These are phyloP conservation scores for Hetaerina americana DNA, from an alignment of 1,140 invertebrate genomes.

Conservation along the genomic window DNA sequence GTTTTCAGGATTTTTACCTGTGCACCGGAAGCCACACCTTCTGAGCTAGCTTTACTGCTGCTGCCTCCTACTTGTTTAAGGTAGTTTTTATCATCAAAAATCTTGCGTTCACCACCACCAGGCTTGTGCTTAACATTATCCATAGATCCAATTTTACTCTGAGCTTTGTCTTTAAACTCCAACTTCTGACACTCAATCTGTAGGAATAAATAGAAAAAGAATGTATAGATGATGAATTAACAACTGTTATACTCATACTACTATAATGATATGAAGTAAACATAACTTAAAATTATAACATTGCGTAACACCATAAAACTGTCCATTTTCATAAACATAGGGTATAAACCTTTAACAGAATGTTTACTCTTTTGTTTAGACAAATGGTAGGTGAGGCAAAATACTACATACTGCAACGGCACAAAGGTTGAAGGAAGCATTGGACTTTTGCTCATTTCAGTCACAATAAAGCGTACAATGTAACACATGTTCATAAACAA, in stretches of 20 bases:
- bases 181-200: constrained; percentile 81
- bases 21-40: constrained; percentile 37
- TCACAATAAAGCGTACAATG: too few species aligned
- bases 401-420: too few species aligned
- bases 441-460: too few species aligned
- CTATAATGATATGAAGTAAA: too few species aligned
- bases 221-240: too few species aligned
- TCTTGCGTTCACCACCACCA: constrained; percentile 84
- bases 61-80: constrained; percentile 59
- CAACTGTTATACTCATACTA: too few species aligned
- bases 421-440: too few species aligned
- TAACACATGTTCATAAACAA: too few species aligned
- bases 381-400: too few species aligned
- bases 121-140: constrained; percentile 90
- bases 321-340: constrained; percentile 8
- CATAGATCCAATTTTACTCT: constrained; percentile 80
- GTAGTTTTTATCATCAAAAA: constrained; percentile 90
- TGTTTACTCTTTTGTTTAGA: too few species aligned
- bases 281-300: too few species aligned
- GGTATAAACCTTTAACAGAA: too few species aligned
- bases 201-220: constrained; percentile 21
- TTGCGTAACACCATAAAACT: not conserved
- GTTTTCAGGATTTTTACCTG: constrained; percentile 29
- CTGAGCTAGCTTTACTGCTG: constrained; percentile 28
- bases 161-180: constrained; percentile 55